Conservation (phyloP, 2,113 vertebrate species). For the Myocastor coypus region DNA sequence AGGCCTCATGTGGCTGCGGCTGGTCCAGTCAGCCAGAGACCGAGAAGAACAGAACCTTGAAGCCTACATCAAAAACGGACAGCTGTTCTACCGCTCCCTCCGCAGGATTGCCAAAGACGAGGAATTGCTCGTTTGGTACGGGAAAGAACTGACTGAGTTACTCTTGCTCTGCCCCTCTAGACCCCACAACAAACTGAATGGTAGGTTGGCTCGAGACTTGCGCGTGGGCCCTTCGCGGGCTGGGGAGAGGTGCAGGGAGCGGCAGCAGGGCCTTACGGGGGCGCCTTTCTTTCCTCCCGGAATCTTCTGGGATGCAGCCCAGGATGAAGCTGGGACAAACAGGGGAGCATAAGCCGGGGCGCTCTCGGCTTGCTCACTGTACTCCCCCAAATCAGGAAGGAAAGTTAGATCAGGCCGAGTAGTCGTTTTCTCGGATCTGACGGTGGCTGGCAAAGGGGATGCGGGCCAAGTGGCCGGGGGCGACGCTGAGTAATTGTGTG, state of each 20-base stretch:
- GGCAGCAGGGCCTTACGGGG: neutral
- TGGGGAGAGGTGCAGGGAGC: neutral
- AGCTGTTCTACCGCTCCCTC: conserved; percentile 97
- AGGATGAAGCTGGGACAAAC: neutral
- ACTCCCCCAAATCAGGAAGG: neutral
- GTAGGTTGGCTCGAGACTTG: conserved; percentile 85
- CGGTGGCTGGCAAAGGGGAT: conserved; percentile 29
- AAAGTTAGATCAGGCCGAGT: neutral
- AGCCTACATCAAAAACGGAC: conserved; percentile 98
- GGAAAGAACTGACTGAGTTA: conserved; percentile 95
- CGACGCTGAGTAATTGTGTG: conserved; percentile 55
- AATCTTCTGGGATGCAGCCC: neutral
- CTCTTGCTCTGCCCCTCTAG: conserved; percentile 92
- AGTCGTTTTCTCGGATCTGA: neutral
- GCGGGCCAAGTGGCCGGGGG: neutral
- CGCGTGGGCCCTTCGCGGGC: neutral
- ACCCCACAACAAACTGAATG: conserved; percentile 91
- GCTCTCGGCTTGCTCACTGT: neutral
- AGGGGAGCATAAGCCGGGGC: neutral
- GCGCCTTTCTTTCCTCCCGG: neutral
- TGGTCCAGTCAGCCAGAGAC: conserved; percentile 97
- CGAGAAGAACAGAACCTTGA: conserved; percentile 98
- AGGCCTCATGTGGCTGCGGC: conserved; percentile 96
- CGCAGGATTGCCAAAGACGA: conserved; percentile 97
- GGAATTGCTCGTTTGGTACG: conserved; percentile 98